phyloP scores from a whole-genome alignment of 2,113 vertebrate species.

The Platysternon megacephalum region DNA sequence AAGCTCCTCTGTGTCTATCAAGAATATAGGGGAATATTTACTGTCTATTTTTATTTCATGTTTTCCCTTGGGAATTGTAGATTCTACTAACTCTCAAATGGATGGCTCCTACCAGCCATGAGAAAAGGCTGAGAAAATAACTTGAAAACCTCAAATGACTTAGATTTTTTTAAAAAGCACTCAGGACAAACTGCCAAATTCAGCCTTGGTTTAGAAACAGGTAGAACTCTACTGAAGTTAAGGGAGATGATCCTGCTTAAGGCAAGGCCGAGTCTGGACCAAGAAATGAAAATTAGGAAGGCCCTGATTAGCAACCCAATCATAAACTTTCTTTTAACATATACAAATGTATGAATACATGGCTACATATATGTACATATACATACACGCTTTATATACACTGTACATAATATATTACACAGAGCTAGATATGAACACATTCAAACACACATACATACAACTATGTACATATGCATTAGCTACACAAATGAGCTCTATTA shows the following conservation, averaged over 20 bases:
- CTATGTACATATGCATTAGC: conserved; percentile 66
- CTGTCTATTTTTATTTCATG: not conserved
- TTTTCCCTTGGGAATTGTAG: not conserved
- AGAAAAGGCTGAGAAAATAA: conserved; percentile 22
- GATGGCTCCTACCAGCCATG: not conserved
- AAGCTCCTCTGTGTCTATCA: not conserved
- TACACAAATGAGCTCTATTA: conserved; percentile 32
- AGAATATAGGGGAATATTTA: conserved; percentile 15
- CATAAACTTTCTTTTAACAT: conserved; percentile 47
- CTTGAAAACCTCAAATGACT: conserved; percentile 21
- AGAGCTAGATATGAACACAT: conserved; percentile 68
- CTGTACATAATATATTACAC: conserved; percentile 73
- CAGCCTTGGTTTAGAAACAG: conserved; percentile 1
- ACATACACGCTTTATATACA: conserved; percentile 73
- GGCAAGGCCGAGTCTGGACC: not conserved
- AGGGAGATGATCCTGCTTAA: not conserved
- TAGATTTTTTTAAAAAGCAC: not conserved
- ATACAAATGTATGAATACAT: not conserved
- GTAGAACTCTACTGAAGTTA: conserved; percentile 12
- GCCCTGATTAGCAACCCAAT: conserved; percentile 43
- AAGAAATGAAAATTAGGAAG: conserved; percentile 32
- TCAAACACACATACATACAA: conserved; percentile 70
- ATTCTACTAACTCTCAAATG: not conserved
- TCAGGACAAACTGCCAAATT: conserved; percentile 27
- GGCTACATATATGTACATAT: conserved; percentile 76